A percentile compares a stretch with the other conserved stretches of the same genome.
These are phyloP conservation scores for Helicoverpa zea DNA, from an alignment of 1,140 invertebrate species.

Conservation along the genomic window DNA sequence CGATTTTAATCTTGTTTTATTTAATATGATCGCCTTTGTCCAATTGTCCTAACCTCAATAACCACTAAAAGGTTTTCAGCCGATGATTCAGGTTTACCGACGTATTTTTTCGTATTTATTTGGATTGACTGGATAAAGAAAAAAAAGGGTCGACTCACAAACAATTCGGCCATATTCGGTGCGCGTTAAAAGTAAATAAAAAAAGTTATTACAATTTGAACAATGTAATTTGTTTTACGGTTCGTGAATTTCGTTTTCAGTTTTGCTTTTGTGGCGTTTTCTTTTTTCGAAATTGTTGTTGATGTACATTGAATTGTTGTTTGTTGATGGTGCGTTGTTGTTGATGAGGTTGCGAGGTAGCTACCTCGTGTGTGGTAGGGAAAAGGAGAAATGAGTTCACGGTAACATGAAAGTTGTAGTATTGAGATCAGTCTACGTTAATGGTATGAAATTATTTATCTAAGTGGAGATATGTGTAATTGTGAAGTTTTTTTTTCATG, in stretches of 20 bases:
- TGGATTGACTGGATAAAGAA: constrained; percentile 34
- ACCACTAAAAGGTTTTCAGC: neutral
- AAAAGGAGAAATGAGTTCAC: too few relatives aligned
- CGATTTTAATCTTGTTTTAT: neutral
- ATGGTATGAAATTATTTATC: too few relatives aligned
- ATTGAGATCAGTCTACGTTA: too few relatives aligned
- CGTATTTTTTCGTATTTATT: constrained; percentile 45
- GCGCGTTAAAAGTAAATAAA: constrained; percentile 34
- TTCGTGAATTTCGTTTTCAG: constrained; percentile 15
- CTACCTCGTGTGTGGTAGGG: too few relatives aligned
- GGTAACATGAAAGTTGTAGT: too few relatives aligned
- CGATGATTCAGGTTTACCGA: constrained; percentile 17
- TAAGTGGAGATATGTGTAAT: too few relatives aligned
- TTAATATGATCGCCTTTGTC: constrained; percentile 13
- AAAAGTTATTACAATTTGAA: constrained; percentile 46
- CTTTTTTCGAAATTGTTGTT: constrained; percentile 11
- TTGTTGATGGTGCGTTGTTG: neutral
- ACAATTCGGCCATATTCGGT: constrained; percentile 34
- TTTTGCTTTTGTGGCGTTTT: constrained; percentile 22
- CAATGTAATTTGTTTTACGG: constrained; percentile 39
- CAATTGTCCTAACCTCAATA: constrained; percentile 8
- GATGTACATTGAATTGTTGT: neutral
- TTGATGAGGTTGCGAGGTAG: neutral
- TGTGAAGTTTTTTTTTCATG: too few relatives aligned
- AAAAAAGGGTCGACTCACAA: constrained; percentile 39